Base-by-base conservation (phyloP, 1,140 invertebrate species). In the Sarcophaga peregrina region DNA sequence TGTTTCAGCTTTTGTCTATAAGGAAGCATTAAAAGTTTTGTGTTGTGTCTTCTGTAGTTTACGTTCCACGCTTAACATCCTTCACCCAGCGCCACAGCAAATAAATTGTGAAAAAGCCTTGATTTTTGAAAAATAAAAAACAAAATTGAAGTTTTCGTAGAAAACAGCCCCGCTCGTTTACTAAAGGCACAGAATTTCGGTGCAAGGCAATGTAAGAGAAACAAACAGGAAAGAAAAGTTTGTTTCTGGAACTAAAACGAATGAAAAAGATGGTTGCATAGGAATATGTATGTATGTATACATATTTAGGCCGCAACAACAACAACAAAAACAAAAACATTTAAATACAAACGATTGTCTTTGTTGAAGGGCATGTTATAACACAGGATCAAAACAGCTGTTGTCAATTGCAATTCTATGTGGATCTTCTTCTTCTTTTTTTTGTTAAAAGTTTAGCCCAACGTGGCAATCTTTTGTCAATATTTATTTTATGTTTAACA, bases 81-180 rank as follows among this genome's bases (percentile, higher is more conserved):
- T 25, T 68, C 17, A 78, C 47, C 46, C 47, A 78, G n/a, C 75
- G 47, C 75, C n/a, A 52, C n/a, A 20, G 47, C 75, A 52, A 78
- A 78, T 78, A 78, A 78, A 78, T 78, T 78, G 75, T 50, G 11
- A n/a, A 58, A 78, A 78, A 78, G 75, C 75, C 75, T 78, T 78
- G 47, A 25, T 52, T 37, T 37, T 78, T 17, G n/a, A 78, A 20
- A 78, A n/a, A 17, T 45, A 17, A n/a, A 17, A n/a, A 20, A 50
- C 9, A 8, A 78, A 50, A 50, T 78, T 17, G 75, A 78, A 48
- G 62, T 68, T 68, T 68, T 68, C 3, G 17, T 20, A 68, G 7
- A 68, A 68, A 68, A 68, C 17, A 68, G 17, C n/a, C n/a, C 20
- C 17, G 15, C 10, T 68, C 62, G 9, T 25, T 17, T 20, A 68